These are phyloP conservation scores for Atta texana DNA, from an alignment of 1,140 invertebrate species.

Conservation along the genomic window DNA sequence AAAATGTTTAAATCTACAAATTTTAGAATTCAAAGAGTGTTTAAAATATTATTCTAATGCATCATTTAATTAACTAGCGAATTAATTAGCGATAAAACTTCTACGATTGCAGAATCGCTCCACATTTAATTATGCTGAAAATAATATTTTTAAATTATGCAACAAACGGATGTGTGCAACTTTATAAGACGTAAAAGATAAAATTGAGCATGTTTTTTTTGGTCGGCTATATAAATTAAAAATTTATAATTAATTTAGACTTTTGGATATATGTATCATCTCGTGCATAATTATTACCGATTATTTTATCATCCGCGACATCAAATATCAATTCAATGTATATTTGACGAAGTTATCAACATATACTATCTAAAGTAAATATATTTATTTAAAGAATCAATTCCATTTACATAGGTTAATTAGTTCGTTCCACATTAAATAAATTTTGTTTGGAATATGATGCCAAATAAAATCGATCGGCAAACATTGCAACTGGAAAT, in stretches of 20 bases:
- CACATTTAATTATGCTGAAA: slow-evolving; percentile 37
- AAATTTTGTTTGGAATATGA: not conserved
- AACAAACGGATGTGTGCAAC: slow-evolving; percentile 5
- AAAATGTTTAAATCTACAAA: not conserved
- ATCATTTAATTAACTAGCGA: slow-evolving; percentile 32
- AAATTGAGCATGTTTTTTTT: not conserved
- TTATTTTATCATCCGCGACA: not conserved
- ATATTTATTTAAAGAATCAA: slow-evolving; percentile 16
- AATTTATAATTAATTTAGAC: slow-evolving; percentile 14
- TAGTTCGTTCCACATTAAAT: not conserved
- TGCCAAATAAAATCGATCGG: slow-evolving; percentile 9
- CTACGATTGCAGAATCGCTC: not conserved
- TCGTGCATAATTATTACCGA: not conserved
- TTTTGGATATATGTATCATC: not conserved
- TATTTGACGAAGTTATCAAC: not conserved
- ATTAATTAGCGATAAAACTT: slow-evolving; percentile 43
- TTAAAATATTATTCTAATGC: slow-evolving; percentile 3
- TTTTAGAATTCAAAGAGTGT: not conserved
- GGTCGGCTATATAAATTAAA: not conserved
- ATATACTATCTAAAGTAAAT: not conserved
- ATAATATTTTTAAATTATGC: slow-evolving; percentile 46
- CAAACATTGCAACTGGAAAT: slow-evolving; percentile 23
- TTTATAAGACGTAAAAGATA: not conserved
- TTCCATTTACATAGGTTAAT: slow-evolving; percentile 21
- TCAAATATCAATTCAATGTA: not conserved